These are phyloP conservation scores for Paratrypauchen microcephalus DNA, from an alignment of 2,797 vertebrate genomes.

Conservation along the genomic window DNA sequence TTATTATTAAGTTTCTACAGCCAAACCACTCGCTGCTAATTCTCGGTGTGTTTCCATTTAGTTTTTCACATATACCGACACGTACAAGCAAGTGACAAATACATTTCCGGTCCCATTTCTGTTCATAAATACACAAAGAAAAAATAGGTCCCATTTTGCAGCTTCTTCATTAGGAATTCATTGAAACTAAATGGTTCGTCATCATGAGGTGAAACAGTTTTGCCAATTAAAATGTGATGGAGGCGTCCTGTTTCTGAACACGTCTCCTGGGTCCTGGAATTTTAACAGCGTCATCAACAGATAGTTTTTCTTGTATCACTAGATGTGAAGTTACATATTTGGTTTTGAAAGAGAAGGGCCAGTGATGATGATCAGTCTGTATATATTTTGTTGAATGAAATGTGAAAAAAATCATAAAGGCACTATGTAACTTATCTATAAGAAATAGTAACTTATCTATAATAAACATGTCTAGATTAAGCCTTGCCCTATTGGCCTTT, in stretches of 20 bases:
- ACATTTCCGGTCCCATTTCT: conserved; percentile 4
- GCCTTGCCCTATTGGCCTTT: too few relatives aligned
- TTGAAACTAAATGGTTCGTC: conserved; percentile 6
- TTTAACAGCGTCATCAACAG: neutral
- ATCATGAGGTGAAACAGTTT: neutral
- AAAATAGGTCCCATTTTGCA: neutral
- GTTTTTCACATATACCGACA: conserved; percentile 22
- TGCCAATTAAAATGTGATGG: conserved; percentile 10
- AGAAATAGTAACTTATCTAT: too few relatives aligned
- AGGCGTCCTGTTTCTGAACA: neutral
- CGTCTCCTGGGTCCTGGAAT: neutral
- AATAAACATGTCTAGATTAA: too few relatives aligned
- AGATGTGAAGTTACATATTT: neutral
- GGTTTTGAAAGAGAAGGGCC: neutral
- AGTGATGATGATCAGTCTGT: too few relatives aligned
- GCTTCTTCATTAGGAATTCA: conserved; percentile 18
- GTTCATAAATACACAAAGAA: conserved; percentile 7
- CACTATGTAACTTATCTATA: too few relatives aligned
- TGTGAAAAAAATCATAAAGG: too few relatives aligned
- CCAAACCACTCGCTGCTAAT: conserved; percentile 65
- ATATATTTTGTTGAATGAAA: too few relatives aligned
- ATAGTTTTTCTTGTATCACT: neutral
- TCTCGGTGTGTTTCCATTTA: conserved; percentile 47
- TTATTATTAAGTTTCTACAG: conserved; percentile 44
- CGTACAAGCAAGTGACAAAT: conserved; percentile 2